Evolutionary conservation across 2,797 vertebrate species (phyloP).

Genomic region (Lerista edwardsae): DNA sequence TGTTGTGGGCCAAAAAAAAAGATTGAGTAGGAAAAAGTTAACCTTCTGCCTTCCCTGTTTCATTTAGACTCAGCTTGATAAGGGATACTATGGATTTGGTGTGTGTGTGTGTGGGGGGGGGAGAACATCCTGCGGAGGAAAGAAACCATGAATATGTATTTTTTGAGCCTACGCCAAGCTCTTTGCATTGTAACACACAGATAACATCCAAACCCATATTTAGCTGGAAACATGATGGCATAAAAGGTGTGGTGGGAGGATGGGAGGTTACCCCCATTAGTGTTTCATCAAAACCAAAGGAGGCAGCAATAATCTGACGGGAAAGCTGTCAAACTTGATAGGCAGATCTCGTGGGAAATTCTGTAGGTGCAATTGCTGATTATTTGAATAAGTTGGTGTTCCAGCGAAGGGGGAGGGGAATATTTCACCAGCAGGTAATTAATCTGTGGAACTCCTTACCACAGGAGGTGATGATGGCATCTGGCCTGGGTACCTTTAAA

Average conservation of each 20-base stretch:
- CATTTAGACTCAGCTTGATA: background rate
- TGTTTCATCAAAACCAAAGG: background rate
- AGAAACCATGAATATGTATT: too few species aligned
- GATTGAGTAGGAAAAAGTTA: background rate
- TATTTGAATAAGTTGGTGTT: background rate
- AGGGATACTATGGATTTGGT: too few species aligned
- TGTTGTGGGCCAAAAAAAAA: background rate
- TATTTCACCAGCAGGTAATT: too few species aligned
- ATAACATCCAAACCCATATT: conserved; percentile 30
- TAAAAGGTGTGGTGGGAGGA: conserved; percentile 36
- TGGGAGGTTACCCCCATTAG: background rate
- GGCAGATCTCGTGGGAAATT: background rate
- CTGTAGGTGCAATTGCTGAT: too few species aligned
- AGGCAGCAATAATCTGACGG: background rate
- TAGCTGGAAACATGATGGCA: conserved; percentile 49
- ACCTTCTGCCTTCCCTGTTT: background rate
- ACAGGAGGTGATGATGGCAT: too few species aligned
- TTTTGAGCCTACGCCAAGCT: background rate
- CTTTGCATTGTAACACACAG: background rate
- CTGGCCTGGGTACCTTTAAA: too few species aligned
- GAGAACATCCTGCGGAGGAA: background rate
- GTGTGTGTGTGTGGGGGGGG: too few species aligned
- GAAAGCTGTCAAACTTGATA: background rate
- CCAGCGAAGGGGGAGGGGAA: background rate
- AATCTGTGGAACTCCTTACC: too few species aligned